Evolutionary conservation across 2,888 invertebrate species (phyloP), one percentile per base, ranked within the genome.

Genomic region (Bombylius major): DNA sequence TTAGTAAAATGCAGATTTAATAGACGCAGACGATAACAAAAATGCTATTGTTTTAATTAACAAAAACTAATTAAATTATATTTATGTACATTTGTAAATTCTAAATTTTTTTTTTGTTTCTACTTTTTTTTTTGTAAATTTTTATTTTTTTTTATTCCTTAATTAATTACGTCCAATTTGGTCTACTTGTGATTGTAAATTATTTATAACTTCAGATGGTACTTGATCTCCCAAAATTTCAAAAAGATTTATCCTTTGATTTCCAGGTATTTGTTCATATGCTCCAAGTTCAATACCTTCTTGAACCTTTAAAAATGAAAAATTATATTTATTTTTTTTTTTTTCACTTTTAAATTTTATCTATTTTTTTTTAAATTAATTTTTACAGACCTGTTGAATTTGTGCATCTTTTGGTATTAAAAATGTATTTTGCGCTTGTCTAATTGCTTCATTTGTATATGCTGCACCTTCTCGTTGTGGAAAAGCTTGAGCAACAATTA

Each of bases 251-350:
- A 91, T 86, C 67, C 82, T 81, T 74, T 90, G 89, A 76, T 88
- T 83, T 60, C 85, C 88, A 66, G 90, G 90, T 66, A 91, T 90
- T 62, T 86, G 85, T 74, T 90, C 89, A 73, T 88, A 89, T 6
- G 89, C 89, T 5, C 87, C 89, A 66, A 90, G 75, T 75, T 90
- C 89, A 62, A 90, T 87, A 56, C 89, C 89, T 75, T 89, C 89
- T 75, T 89, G 86, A 3, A 87, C 86, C 83, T 83, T 56, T 53
- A 66, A 58, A 39, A 36, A 9, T 36, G 36, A 36, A 36, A 36
- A 36, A 36, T 36, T 36, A 8, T n/a, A n/a, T n/a, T 9, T 36
- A 8, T 9, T 36, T 36, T 36, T 36, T 9, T 42, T 42, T 11
- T 42, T 4, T 11, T 11, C 39, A 11, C 11, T 42, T 42, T 42